Evolutionary conservation across 2,113 vertebrate species (phyloP).

Genomic region (Nerophis ophidion): DNA sequence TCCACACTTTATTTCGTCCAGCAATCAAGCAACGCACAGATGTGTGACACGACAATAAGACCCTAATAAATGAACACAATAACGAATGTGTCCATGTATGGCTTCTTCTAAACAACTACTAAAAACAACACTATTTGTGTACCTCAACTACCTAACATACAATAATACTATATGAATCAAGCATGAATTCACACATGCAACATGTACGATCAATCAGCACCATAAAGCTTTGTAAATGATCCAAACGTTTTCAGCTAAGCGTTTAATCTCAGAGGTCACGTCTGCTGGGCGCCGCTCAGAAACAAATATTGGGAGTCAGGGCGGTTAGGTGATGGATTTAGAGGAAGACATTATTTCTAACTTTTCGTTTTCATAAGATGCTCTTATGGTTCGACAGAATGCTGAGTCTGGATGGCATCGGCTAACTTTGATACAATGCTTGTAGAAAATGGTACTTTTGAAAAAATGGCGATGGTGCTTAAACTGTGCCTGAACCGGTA

Average conservation of each 20-base stretch:
- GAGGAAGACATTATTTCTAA: neutral
- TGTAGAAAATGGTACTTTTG: no score
- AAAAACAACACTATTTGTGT: no score
- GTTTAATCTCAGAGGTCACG: conserved; percentile 67
- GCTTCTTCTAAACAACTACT: no score
- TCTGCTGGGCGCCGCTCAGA: conserved; percentile 18
- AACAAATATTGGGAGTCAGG: conserved; percentile 5
- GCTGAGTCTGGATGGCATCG: no score
- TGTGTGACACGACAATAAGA: conserved; percentile 7
- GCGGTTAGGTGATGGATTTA: conserved; percentile 2
- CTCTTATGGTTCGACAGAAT: no score
- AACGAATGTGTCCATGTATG: no score
- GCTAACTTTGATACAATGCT: no score
- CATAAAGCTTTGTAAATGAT: conserved; percentile 60
- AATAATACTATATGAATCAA: no score
- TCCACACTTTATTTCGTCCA: conserved; percentile 38
- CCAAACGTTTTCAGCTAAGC: conserved; percentile 56
- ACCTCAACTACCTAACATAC: no score
- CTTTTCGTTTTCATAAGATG: neutral
- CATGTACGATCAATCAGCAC: conserved; percentile 57
- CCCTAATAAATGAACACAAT: no score
- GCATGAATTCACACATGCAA: neutral
- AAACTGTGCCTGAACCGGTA: no score
- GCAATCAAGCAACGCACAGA: conserved; percentile 55
- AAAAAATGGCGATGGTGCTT: no score